Conservation (phyloP, 2,888 invertebrate species). For the Eulithis testata region DNA sequence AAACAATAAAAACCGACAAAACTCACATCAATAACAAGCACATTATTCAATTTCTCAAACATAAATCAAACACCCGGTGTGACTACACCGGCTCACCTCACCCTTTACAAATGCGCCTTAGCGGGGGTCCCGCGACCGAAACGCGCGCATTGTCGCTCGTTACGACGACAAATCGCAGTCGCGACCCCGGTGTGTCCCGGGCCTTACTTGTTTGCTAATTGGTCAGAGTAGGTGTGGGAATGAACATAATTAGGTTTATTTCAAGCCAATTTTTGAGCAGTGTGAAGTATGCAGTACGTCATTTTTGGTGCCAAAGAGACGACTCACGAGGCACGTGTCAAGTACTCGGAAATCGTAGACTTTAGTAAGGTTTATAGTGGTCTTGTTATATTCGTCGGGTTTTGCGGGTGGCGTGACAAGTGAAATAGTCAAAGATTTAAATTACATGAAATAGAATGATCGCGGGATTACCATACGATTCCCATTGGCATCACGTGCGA, state of each 20-base stretch:
- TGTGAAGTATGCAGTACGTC: no score
- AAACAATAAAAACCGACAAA: conserved; percentile 26
- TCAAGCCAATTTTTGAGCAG: no score
- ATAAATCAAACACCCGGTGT: conserved; percentile 36
- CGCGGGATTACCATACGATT: conserved; percentile 64
- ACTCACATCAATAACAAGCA: conserved; percentile 11
- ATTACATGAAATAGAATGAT: conserved; percentile 44
- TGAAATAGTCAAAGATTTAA: conserved; percentile 37
- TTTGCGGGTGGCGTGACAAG: conserved; percentile 16
- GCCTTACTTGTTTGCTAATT: conserved; percentile 40
- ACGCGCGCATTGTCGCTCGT: conserved; percentile 77
- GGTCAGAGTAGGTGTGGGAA: conserved; percentile 43
- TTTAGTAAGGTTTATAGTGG: no score
- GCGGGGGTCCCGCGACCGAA: conserved; percentile 75
- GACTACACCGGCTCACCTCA: conserved; percentile 27
- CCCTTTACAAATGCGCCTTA: conserved; percentile 69
- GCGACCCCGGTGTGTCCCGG: conserved; percentile 38
- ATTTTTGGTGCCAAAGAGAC: no score
- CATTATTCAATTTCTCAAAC: conserved; percentile 26
- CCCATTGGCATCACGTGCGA: conserved; percentile 75
- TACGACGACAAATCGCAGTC: conserved; percentile 64
- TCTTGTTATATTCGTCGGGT: no score
- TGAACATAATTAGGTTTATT: conserved; percentile 33
- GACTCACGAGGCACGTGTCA: no score
- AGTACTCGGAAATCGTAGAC: no score